These are phyloP conservation scores for Oxyruncus cristatus DNA, from an alignment of 2,113 vertebrate genomes.

Conservation along the genomic window DNA sequence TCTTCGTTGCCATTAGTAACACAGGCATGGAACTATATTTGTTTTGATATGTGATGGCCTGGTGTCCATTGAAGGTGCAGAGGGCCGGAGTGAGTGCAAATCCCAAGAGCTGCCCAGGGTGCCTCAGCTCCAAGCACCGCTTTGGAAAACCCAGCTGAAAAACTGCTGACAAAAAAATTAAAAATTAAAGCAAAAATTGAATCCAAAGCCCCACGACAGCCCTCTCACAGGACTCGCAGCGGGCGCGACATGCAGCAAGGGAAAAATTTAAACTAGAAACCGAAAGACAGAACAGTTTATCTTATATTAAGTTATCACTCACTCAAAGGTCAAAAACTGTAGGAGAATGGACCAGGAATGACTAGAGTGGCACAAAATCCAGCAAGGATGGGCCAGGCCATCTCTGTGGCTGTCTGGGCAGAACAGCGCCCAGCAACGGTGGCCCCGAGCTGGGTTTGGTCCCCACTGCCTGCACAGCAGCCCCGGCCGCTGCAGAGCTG, in stretches of 20 bases:
- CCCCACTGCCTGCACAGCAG: neutral
- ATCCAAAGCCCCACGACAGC: rapidly evolving
- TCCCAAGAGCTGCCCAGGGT: rapidly evolving
- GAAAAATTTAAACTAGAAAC: neutral
- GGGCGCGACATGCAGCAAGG: rapidly evolving
- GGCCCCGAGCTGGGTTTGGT: neutral
- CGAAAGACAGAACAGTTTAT: neutral
- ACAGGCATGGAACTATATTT: neutral
- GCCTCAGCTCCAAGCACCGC: rapidly evolving
- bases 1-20: constrained; percentile 42
- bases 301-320: neutral
- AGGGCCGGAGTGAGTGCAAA: neutral
- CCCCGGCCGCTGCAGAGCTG: constrained; percentile 17
- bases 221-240: rapidly evolving
- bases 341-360: neutral
- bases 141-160: neutral
- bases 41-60: neutral
- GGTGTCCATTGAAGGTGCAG: neutral
- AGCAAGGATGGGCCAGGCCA: neutral
- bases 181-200: neutral
- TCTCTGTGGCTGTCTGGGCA: neutral
- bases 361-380: neutral
- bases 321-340: neutral
- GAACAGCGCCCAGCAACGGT: neutral
- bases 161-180: neutral